Percentiles rank a stretch among this genome's conserved stretches.
Conservation (phyloP, 2,797 vertebrate genomes). For the Epinephelus coioides region DNA sequence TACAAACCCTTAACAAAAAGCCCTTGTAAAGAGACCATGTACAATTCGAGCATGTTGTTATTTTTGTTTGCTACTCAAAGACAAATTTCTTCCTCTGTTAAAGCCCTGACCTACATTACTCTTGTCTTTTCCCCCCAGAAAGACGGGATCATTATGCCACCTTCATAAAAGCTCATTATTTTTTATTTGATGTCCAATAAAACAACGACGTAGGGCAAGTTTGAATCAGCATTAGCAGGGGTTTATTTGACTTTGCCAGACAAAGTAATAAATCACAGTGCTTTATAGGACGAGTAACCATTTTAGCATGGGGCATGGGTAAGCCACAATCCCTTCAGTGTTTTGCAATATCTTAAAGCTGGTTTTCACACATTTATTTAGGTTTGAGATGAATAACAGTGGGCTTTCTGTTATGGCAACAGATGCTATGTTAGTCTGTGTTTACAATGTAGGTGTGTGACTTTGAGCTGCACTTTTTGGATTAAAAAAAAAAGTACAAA, state of each 20-base stretch:
- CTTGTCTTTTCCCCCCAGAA: not conserved
- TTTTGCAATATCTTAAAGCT: constrained; percentile 28
- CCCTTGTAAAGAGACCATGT: not conserved
- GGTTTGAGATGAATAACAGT: not conserved
- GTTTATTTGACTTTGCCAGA: constrained; percentile 12
- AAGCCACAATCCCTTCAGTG: constrained; percentile 3
- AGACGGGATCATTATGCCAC: not conserved
- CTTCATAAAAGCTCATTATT: constrained; percentile 15
- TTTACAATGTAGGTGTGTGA: constrained; percentile 24
- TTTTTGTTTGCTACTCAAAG: not conserved
- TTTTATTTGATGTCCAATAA: constrained; percentile 18
- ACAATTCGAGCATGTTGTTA: constrained; percentile 8
- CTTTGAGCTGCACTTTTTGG: not conserved
- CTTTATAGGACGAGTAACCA: constrained; percentile 3
- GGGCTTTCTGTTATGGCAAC: constrained; percentile 4
- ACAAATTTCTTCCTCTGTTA: not conserved
- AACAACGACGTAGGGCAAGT: constrained; percentile 14
- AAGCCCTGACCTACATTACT: constrained; percentile 23
- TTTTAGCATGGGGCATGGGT: not conserved
- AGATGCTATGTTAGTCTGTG: not conserved
- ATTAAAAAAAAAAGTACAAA: constrained; percentile 16
- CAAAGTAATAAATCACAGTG: constrained; percentile 30
- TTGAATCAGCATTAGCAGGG: constrained; percentile 9
- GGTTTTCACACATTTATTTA: constrained; percentile 2
- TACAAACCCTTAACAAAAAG: constrained; percentile 12